Conservation (phyloP, 2,797 vertebrate species). For the Sebastes oblongus region DNA sequence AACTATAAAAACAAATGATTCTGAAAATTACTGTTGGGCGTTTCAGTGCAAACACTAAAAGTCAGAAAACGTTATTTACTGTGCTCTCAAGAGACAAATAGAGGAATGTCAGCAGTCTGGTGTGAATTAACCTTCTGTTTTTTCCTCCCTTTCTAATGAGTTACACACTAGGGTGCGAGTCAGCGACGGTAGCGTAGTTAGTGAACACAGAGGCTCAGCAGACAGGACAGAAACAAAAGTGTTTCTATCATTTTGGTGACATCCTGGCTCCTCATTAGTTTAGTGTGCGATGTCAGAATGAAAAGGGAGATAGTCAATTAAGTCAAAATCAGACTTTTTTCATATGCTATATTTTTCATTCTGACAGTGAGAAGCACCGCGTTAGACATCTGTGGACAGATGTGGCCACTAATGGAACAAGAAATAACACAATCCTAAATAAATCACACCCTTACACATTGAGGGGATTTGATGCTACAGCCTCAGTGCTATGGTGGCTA, state of each 20-base stretch:
- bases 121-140: constrained; percentile 39
- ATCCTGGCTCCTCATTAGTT: not conserved
- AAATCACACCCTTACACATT: not conserved
- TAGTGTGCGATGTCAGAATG: not conserved
- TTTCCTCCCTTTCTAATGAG: constrained; percentile 57
- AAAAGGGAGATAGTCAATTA: not conserved
- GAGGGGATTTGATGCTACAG: not conserved
- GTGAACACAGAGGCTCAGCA: not conserved
- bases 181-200: not conserved
- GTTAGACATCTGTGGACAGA: not conserved
- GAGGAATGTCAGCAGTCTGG: constrained; percentile 44
- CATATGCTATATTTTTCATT: not conserved
- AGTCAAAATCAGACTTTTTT: not conserved
- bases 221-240: not conserved
- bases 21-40: not conserved
- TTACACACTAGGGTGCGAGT: constrained; percentile 58
- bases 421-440: not conserved
- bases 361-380: not conserved
- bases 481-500: not conserved
- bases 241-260: not conserved
- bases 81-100: not conserved
- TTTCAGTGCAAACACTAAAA: not conserved
- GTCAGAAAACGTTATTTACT: not conserved
- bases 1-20: not conserved
- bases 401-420: not conserved